phyloP scores from a whole-genome alignment of 2,113 vertebrate species.

The zebrafish (Danio rerio) region DNA sequence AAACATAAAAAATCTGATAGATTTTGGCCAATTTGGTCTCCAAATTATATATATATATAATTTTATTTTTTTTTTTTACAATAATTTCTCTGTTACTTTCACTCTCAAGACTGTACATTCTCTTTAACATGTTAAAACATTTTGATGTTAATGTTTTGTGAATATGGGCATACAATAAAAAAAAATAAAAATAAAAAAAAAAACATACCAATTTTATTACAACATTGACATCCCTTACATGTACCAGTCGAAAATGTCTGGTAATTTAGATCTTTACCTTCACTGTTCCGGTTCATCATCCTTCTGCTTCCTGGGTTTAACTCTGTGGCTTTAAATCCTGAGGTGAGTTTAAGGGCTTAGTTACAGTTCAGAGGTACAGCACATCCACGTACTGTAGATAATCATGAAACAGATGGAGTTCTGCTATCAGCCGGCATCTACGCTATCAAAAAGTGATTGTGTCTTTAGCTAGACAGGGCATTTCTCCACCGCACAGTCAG shows the following conservation, averaged over 20 bases:
- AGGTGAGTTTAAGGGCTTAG: slow-evolving; percentile 35
- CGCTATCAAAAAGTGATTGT: slow-evolving; percentile 15
- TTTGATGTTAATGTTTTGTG: too few relatives aligned
- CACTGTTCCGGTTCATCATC: slow-evolving; percentile 49
- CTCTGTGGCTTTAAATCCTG: slow-evolving; percentile 57
- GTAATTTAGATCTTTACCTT: not conserved
- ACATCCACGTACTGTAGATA: slow-evolving; percentile 25
- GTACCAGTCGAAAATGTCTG: not conserved
- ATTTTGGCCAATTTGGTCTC: too few relatives aligned
- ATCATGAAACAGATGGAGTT: slow-evolving; percentile 47
- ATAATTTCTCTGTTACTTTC: too few relatives aligned
- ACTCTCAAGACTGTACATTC: too few relatives aligned
- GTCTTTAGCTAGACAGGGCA: slow-evolving; percentile 8
- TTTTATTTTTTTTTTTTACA: too few relatives aligned
- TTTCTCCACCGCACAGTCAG: slow-evolving; percentile 22
- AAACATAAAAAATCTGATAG: too few relatives aligned
- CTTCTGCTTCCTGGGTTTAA: slow-evolving; percentile 61
- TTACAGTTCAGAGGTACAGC: not conserved
- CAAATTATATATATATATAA: too few relatives aligned
- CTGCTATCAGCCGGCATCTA: slow-evolving; percentile 40
- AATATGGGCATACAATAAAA: too few relatives aligned
- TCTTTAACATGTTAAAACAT: too few relatives aligned
- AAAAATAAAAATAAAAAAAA: too few relatives aligned
- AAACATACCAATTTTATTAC: not conserved
- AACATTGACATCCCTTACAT: not conserved